These are phyloP conservation scores for Allophyes oxyacanthae DNA, from an alignment of 2,888 invertebrate genomes.

Conservation along the genomic window DNA sequence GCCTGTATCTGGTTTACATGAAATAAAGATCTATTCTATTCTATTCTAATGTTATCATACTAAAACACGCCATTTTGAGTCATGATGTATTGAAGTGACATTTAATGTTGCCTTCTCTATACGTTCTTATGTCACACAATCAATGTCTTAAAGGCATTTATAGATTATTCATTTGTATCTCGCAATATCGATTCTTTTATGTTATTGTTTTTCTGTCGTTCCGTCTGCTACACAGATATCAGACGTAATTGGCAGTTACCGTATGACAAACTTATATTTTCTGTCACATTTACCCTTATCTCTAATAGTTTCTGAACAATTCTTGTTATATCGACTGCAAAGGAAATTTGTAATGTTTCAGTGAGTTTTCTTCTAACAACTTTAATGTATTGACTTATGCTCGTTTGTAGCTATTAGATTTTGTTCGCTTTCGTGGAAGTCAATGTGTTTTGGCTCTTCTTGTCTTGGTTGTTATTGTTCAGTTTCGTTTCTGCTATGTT, in stretches of 20 bases:
- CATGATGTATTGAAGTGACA: not conserved
- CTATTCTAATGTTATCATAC: no score
- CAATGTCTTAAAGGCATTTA: constrained; percentile 86
- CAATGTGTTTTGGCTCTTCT: constrained; percentile 29
- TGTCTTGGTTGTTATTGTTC: constrained; percentile 3
- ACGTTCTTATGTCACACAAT: constrained; percentile 59
- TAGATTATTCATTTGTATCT: constrained; percentile 88
- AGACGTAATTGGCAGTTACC: constrained; percentile 80
- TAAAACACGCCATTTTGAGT: not conserved
- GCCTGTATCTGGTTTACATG: no score
- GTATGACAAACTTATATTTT: constrained; percentile 65
- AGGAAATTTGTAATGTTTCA: constrained; percentile 47
- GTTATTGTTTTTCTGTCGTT: constrained; percentile 83
- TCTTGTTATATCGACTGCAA: constrained; percentile 31
- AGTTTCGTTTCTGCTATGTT: not conserved
- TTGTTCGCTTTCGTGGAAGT: constrained; percentile 30
- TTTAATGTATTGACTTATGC: constrained; percentile 56
- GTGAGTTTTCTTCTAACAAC: constrained; percentile 51
- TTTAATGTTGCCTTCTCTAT: constrained; percentile 59
- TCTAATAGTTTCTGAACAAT: constrained; percentile 31
- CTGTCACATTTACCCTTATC: constrained; percentile 48
- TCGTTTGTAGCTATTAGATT: constrained; percentile 43
- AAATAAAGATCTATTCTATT: no score
- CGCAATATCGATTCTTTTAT: constrained; percentile 84
- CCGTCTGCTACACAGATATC: constrained; percentile 76